Base-by-base conservation (phyloP, 2,888 invertebrate species). In the Phyllotreta cruciferae region DNA sequence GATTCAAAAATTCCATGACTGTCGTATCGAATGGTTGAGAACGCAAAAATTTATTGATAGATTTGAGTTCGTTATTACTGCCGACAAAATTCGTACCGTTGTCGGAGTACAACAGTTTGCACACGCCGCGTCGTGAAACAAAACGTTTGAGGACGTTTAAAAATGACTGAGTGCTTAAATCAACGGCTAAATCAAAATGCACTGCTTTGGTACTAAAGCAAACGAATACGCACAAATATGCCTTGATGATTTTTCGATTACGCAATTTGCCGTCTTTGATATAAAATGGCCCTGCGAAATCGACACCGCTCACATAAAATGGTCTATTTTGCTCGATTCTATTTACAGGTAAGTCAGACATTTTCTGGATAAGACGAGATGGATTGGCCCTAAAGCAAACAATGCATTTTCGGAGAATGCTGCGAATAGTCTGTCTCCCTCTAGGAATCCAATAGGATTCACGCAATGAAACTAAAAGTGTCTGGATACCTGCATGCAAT, bases 121-220 rank as follows among this genome's bases (percentile, higher is more conserved):
- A 24, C 1, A 24, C 4, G 4, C 24, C 24, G 24, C 24, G 24
- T 24, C 24, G 24, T 24, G 24, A 24, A 24, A 24, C 4, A 4
- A 24, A 24, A 4, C 4, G 24, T 24, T 24, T 24, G 24, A 24
- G 24, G 24, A 24, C 24, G 4, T 24, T 24, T 24, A 24, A 24
- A 24, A 24, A 24, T 45, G 13, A 45, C 6, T 45, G 45, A 2
- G 13, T 49, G 38, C 39, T 49, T 5, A 57, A 50, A 42, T 64
- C 61, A 10, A 54, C 50, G 24, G 64, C 63, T 10, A 49, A 14
- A 10, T 68, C 64, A 14, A 66, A 56, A 36, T 68, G 68, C 8
- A 68, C 64, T 0, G 65, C 69, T 37, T 69, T 66, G n/a, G 62
- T 69, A 11, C 56, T 24, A 10, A 69, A 66, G 57, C 64, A 69